Conservation (phyloP, 2,888 invertebrate genomes). For the Trachelus tabidus region DNA sequence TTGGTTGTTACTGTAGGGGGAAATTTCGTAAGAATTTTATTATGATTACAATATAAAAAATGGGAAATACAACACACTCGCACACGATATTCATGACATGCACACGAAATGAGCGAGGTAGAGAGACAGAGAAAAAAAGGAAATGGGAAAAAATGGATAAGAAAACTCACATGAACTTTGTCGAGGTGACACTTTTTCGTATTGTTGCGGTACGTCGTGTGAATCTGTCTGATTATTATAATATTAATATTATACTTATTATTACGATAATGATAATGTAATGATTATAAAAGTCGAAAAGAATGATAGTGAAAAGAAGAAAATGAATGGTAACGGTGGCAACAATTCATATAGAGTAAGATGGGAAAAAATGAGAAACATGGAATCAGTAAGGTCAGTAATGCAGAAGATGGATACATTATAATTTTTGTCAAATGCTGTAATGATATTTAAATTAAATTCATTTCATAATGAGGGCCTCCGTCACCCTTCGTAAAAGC, state of each 20-base stretch:
- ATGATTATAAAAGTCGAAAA: slow-evolving; percentile 55
- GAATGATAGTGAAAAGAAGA: background rate
- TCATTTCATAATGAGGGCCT: slow-evolving; percentile 57
- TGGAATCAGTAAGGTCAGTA: slow-evolving; percentile 33
- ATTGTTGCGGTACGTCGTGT: slow-evolving; percentile 55
- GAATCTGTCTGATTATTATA: slow-evolving; percentile 62
- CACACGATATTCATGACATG: background rate
- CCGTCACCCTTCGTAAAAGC: background rate
- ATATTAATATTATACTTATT: slow-evolving; percentile 62
- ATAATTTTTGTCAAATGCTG: slow-evolving; percentile 60
- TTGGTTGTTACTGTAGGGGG: background rate
- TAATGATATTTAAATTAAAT: slow-evolving; percentile 62
- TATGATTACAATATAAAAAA: slow-evolving; percentile 38
- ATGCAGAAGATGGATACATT: slow-evolving; percentile 52
- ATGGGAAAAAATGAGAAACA: background rate
- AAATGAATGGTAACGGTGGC: background rate
- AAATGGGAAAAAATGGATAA: slow-evolving; percentile 22
- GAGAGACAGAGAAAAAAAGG: slow-evolving; percentile 26
- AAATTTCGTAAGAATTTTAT: slow-evolving; percentile 33
- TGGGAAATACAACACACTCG: slow-evolving; percentile 33
- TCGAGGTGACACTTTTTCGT: slow-evolving; percentile 44
- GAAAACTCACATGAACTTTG: slow-evolving; percentile 26
- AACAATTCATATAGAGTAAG: slow-evolving; percentile 6
- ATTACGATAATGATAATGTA: slow-evolving; percentile 61
- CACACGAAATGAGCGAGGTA: background rate